Evolutionary conservation across 2,797 vertebrate species (phyloP), one percentile per base, ranked within the genome.

Genomic region (Propithecus perrieri): DNA sequence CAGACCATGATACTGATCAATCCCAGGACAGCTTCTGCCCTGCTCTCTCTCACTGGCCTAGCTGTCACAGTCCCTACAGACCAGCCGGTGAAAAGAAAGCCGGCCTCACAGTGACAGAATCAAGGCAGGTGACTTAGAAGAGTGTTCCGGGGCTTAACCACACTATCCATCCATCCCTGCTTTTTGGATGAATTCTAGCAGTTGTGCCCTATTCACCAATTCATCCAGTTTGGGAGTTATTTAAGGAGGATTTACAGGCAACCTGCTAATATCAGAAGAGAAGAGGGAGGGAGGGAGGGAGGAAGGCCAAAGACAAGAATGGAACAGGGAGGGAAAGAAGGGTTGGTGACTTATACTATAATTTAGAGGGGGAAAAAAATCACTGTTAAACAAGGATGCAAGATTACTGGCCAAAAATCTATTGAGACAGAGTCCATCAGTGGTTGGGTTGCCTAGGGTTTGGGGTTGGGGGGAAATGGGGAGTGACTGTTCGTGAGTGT

Each of bases 331-430:
- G 33, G 13, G 43, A 28, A 83, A 53, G 33, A 22, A 61, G 20
- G 38, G 48, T 84, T 46, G 38, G 41, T 67, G 17, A 38, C n/a
- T 90, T 86, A 81, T n/a, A 65, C 17, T 57, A 46, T 24, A 83
- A 72, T 67, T 90, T 78, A 9, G 41, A 46, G 74, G 43, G 17
- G 1, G 22, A 63, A 33, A 14, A 14, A 50, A 57, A 72, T 78
- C 55, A 83, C 20, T 93, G 55, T 83, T 92, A 89, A 91, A 86
- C 46, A 89, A 87, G 65, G 69, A 92, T 74, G 33, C 55, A 88
- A 97, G 35, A 92, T 85, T 61, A 78, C 46, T 55, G 33, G 63
- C 50, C 33, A 61, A 80, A 96, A 83, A 83, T 78, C 41, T 72
- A 9, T 35, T 65, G 43, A 91, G 46, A 93, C 8, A 83, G 43